Conservation (phyloP, 2,797 vertebrate species). For the Trichosurus vulpecula region DNA sequence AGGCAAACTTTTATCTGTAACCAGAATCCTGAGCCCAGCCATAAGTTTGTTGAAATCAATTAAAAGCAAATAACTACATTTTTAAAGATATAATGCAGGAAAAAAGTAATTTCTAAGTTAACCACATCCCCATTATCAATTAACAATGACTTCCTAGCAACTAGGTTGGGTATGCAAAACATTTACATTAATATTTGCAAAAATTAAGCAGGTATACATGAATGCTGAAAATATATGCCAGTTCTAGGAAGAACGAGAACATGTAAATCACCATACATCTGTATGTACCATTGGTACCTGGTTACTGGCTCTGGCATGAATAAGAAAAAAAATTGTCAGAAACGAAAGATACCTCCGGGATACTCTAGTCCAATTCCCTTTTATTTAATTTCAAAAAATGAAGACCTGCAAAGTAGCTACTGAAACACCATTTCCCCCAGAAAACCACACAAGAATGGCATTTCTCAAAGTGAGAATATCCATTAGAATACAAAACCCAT, state of each 20-base stretch:
- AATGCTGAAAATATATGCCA: background rate
- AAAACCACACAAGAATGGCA: background rate
- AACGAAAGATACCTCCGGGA: background rate
- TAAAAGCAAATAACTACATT: background rate
- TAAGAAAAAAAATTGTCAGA: background rate
- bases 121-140: background rate
- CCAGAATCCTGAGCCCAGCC: background rate
- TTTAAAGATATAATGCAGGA: background rate
- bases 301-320: background rate
- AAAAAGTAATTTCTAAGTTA: background rate
- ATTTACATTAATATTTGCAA: no score
- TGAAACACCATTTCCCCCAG: background rate
- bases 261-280: background rate
- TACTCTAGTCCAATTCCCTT: background rate
- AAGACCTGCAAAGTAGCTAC: background rate
- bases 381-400: background rate
- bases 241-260: background rate
- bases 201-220: background rate
- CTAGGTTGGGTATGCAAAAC: background rate
- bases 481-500: no score
- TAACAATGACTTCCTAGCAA: background rate
- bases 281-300: background rate
- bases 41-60: background rate
- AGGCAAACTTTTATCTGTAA: slow-evolving; percentile 36
- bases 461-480: background rate